These are phyloP conservation scores for Grallaria varia DNA, from an alignment of 2,113 vertebrate species.

Conservation along the genomic window DNA sequence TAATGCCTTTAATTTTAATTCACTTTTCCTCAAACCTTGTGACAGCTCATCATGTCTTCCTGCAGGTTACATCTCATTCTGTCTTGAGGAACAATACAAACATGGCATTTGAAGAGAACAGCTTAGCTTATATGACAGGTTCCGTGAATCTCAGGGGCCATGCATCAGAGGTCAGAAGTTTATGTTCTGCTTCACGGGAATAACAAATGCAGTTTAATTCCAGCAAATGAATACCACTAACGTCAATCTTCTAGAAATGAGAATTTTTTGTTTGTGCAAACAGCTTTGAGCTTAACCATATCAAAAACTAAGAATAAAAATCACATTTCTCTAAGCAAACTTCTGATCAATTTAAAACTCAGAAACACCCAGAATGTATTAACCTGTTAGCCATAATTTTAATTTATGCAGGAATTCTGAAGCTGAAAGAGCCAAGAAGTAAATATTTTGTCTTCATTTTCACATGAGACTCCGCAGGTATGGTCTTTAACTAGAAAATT, in stretches of 20 bases:
- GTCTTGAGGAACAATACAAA: not conserved
- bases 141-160: not conserved
- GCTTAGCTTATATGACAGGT: not conserved
- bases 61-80: not conserved
- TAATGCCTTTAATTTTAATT: not conserved
- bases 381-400: not conserved
- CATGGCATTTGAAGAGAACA: not conserved
- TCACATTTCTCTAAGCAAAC: not conserved
- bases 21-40: not conserved
- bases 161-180: not conserved
- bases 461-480: not conserved
- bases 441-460: not conserved
- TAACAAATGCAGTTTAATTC: not conserved
- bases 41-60: not conserved
- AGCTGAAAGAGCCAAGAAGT: not conserved
- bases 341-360: not conserved
- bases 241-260: not conserved
- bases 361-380: not conserved
- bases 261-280: not conserved
- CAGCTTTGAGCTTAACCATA: not conserved
- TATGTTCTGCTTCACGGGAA: not conserved
- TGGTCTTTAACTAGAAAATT: not conserved
- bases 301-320: not conserved
- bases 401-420: not conserved
- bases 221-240: not conserved